phyloP scores from a whole-genome alignment of 2,888 invertebrate species.

The Ichneumon xanthorius region DNA sequence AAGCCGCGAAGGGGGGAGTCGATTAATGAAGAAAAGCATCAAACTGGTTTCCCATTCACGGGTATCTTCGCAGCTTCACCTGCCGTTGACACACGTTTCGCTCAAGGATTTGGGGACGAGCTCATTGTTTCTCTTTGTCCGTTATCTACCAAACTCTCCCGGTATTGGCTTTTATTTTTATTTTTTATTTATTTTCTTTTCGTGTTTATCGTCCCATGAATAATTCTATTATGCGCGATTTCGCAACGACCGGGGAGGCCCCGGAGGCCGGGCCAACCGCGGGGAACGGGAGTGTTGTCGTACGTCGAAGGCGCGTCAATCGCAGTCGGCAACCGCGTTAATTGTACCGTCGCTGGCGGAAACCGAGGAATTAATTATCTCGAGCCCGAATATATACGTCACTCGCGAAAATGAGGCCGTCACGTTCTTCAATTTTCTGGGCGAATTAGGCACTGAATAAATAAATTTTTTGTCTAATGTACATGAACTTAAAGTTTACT shows the following conservation, averaged over 20 bases:
- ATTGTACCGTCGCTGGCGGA: neutral
- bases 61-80: neutral
- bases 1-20: neutral
- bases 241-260: neutral
- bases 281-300: neutral
- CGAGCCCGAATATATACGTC: neutral
- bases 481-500: too few species aligned
- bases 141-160: neutral
- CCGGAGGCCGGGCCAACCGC: too few species aligned
- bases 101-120: neutral
- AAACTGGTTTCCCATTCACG: conserved; percentile 35
- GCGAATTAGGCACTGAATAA: too few species aligned
- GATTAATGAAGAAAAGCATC: conserved; percentile 24
- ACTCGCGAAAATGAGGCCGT: neutral
- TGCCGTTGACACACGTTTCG: neutral
- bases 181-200: neutral
- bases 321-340: neutral
- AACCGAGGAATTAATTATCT: neutral
- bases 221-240: conserved; percentile 8
- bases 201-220: neutral
- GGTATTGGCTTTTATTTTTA: neutral
- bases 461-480: too few species aligned
- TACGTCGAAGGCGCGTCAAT: neutral
- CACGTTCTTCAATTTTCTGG: neutral
- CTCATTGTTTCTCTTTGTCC: conserved; percentile 4